Evolutionary conservation across 2,113 vertebrate genomes (phyloP), one percentile per base, ranked within the genome.

Genomic region (Ptychochromis oligacanthus): DNA sequence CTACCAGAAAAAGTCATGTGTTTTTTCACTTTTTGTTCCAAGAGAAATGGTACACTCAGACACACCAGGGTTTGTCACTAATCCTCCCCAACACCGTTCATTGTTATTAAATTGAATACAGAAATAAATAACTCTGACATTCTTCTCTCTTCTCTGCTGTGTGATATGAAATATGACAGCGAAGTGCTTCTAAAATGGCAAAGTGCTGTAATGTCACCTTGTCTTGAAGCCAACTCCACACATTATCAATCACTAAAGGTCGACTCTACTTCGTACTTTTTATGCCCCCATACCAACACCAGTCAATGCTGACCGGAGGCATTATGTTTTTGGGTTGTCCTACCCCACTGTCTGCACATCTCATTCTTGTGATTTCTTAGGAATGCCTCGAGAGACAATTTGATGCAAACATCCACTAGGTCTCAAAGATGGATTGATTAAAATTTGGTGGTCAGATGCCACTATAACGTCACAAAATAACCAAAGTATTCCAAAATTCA

Each of bases 161-260:
- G 46, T 31, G 28, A 80, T 82, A 57, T 88, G 54, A 86, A 85
- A 85, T 79, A 81, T 15, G 6, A 60, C n/a, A 28, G 57, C 6
- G 24, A 74, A 65, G 79, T 61, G 40, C 49, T 76, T 79, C 74
- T 86, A 34, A 87, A 92, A 80, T 84, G 78, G 52, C 75, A 79
- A 52, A 14, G 59, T 34, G 40, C 79, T 18, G 70, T 83, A 83
- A 89, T 88, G 86, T 89, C 84, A 88, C 84, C 85, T 84, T 70
- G 82, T 90, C 82, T 75, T 20, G 55, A 76, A 86, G 90, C 86
- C 78, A 85, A 80, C 83, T 75, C 56, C 80, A 62, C 67, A 18
- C 22, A 77, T 84, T 79, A 91, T 93, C 81, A 86, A 86, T 93
- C 90, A 88, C 81, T 82, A 87, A 78, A 14, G 59, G 38, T 82